These are phyloP conservation scores for Nasonia vitripennis DNA, from an alignment of 1,140 invertebrate species.

Conservation along the genomic window DNA sequence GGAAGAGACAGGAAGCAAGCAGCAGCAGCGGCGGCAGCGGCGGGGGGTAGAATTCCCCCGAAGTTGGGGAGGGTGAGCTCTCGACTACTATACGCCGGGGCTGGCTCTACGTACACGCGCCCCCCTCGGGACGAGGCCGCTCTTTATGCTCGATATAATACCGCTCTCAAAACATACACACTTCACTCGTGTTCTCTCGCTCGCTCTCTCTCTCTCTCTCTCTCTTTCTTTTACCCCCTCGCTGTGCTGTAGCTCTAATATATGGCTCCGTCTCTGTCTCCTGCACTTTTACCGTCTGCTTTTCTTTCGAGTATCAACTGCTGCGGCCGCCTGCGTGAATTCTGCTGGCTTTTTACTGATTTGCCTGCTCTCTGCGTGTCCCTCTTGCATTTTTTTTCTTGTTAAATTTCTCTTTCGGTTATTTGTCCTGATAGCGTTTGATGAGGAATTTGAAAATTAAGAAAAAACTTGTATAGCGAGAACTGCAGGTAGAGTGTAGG, in stretches of 20 bases:
- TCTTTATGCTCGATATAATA: conserved; percentile 77
- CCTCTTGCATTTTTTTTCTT: neutral
- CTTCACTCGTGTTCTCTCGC: conserved; percentile 62
- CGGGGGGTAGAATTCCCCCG: conserved; percentile 58
- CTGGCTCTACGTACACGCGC: conserved; percentile 65
- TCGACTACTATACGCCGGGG: conserved; percentile 44
- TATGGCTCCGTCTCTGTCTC: conserved; percentile 10
- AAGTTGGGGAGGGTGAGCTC: conserved; percentile 55
- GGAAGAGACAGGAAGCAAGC: conserved; percentile 32
- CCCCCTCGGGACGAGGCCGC: conserved; percentile 71
- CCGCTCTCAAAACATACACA: conserved; percentile 76
- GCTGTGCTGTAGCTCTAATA: conserved; percentile 9
- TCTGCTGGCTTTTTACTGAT: conserved; percentile 1
- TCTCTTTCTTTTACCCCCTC: conserved; percentile 50
- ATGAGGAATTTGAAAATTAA: no score
- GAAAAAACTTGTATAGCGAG: no score
- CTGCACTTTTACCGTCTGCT: conserved; percentile 35
- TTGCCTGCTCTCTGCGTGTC: neutral
- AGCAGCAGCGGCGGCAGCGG: neutral
- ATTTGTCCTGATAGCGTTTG: no score
- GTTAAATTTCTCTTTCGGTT: neutral
- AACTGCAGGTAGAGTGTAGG: no score
- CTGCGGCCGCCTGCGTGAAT: neutral
- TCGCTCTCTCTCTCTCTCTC: conserved; percentile 60
- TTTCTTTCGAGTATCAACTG: conserved; percentile 57